Conservation (phyloP, 2,888 invertebrate genomes). For the Cataglyphis altisquamis region DNA sequence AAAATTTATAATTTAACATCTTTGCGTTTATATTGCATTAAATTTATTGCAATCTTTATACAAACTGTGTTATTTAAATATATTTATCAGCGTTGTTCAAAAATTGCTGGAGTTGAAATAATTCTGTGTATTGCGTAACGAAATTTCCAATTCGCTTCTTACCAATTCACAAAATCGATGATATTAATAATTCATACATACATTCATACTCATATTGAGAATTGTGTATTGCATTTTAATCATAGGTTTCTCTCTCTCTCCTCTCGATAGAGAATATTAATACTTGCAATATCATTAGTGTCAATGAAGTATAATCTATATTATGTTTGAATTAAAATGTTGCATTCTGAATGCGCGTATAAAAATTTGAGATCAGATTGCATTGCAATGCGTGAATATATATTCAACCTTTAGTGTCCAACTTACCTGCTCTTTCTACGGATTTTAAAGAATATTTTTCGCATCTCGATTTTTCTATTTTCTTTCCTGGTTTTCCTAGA, state of each 20-base stretch:
- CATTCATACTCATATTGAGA: slow-evolving; percentile 5
- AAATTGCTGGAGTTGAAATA: slow-evolving; percentile 37
- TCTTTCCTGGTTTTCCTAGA: slow-evolving; percentile 68
- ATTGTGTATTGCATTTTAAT: slow-evolving; percentile 42
- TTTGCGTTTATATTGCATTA: neutral
- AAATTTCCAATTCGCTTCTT: slow-evolving; percentile 54
- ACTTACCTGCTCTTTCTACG: slow-evolving; percentile 17
- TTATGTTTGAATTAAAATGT: slow-evolving; percentile 15
- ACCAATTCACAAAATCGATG: slow-evolving; percentile 29
- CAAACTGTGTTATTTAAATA: neutral
- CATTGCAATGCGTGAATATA: neutral
- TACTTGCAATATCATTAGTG: slow-evolving; percentile 34
- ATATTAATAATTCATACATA: slow-evolving; percentile 37
- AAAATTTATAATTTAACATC: slow-evolving; percentile 3
- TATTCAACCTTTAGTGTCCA: neutral
- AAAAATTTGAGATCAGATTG: slow-evolving; percentile 17
- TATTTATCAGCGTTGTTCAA: slow-evolving; percentile 20
- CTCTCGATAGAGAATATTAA: slow-evolving; percentile 40
- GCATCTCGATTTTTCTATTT: slow-evolving; percentile 48
- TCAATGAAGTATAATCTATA: slow-evolving; percentile 35
- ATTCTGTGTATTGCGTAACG: slow-evolving; percentile 28
- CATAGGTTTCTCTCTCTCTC: neutral
- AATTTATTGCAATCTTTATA: neutral
- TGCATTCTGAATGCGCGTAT: neutral
- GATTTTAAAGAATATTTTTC: slow-evolving; percentile 57